Base-by-base conservation (phyloP, 2,113 vertebrate genomes). In the Mesocricetus auratus region DNA sequence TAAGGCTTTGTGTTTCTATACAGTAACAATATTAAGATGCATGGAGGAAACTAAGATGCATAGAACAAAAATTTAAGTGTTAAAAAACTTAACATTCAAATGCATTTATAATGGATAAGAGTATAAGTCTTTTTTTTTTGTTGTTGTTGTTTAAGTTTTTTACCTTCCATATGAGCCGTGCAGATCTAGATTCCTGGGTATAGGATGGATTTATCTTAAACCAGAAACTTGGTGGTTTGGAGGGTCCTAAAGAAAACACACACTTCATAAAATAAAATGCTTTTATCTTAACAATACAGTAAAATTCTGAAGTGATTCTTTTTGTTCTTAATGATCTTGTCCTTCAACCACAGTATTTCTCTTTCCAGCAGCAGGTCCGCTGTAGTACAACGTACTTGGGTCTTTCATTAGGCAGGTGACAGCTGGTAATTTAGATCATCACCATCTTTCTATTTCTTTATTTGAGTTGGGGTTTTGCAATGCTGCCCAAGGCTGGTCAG, bases 121-220 rank as follows among this genome's bases (percentile, higher is more conserved):
- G 45, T 22, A 58, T 64, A 90, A 87, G 85, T 21, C 13, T 36
- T 45, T 73, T 39, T 53, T 45, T 47, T 15, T 74, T 98, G 98
- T 99, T 47, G n/a, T 24, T 99, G 53, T 56, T 56, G 11, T 56
- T 56, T 56, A 56, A 56, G 53, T 81, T 66, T 45, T 90, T 98
- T 99, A 99, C 99, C 99, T 99, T 99, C 99, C 98, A 99, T 39
- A 99, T 85, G 8, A 99, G 92, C 81, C 73, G 94, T 58, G 99
- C 97, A n/a, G 45, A 71, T 97, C 98, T 98, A 94, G 93, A 15
- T 93, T 96, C 87, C 5, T 26, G 73, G 39, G 50, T 16, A 21
- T 68, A 94, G 78, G 69, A 91, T 10, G 97, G 75, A 83, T 92
- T 64, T 66, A 98, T 98, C 60, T 98, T 98, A 95, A 96, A 98